phyloP scores from a whole-genome alignment of 2,797 vertebrate genomes.

The Caiman crocodilus region DNA sequence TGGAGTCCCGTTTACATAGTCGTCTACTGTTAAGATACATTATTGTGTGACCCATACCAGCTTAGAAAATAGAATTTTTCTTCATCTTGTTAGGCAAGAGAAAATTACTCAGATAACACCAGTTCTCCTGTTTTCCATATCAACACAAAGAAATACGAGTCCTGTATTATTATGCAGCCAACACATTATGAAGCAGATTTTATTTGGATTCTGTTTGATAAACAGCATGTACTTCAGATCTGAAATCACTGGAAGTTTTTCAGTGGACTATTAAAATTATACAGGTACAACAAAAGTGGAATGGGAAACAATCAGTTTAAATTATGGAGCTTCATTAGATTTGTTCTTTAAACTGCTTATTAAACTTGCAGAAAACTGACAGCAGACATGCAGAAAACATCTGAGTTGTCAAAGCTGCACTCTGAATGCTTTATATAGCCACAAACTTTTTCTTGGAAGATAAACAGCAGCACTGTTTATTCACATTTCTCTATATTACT shows the following conservation, averaged over 20 bases:
- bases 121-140: not conserved
- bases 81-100: not conserved
- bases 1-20: not conserved
- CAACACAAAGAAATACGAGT: not conserved
- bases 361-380: slow-evolving; percentile 8
- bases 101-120: slow-evolving; percentile 4
- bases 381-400: slow-evolving; percentile 7
- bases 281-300: not conserved
- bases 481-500: slow-evolving; percentile 26
- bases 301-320: slow-evolving; percentile 11
- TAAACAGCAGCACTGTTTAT: not conserved
- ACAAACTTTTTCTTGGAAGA: not conserved
- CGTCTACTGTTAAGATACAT: slow-evolving; percentile 34
- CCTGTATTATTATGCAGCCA: not conserved
- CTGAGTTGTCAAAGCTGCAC: not conserved
- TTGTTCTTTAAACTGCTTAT: slow-evolving; percentile 9
- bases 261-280: not conserved
- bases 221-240: not conserved
- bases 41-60: not conserved
- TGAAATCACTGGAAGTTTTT: slow-evolving; percentile 3
- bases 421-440: not conserved
- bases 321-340: slow-evolving; percentile 12
- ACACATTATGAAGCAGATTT: not conserved
- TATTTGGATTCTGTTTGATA: slow-evolving; percentile 23
- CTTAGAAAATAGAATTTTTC: slow-evolving; percentile 9